Evolutionary conservation across 2,888 invertebrate species (phyloP).

Genomic region (Andrena trimmerana): DNA sequence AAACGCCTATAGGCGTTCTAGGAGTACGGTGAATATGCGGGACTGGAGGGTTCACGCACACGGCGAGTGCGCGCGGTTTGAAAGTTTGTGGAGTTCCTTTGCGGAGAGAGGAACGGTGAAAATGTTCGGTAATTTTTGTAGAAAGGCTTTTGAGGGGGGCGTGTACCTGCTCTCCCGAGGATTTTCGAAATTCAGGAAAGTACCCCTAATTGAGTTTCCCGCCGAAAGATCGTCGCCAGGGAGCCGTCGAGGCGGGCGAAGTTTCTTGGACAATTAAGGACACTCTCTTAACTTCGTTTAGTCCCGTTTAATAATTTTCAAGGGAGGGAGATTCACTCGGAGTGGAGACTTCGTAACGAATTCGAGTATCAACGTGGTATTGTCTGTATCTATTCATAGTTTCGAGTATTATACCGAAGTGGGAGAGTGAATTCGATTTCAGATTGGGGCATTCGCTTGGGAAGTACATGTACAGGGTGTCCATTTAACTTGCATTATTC

Average conservation of each 20-base stretch:
- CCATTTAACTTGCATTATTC: not conserved
- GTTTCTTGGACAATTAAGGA: conserved; percentile 21
- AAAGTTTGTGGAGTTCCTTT: not conserved
- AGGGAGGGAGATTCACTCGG: not conserved
- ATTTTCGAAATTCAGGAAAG: conserved; percentile 12
- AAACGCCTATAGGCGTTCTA: too few species aligned
- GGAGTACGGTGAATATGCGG: too few species aligned
- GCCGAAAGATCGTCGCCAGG: conserved; percentile 4
- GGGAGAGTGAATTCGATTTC: not conserved
- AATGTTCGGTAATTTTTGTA: not conserved
- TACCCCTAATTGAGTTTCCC: conserved; percentile 9
- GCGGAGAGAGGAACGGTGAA: not conserved
- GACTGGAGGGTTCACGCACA: too few species aligned
- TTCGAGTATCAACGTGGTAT: not conserved
- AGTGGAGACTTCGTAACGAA: not conserved
- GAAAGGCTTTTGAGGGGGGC: not conserved
- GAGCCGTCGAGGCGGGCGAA: conserved; percentile 2
- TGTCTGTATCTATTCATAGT: not conserved
- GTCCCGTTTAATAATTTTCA: conserved; percentile 24
- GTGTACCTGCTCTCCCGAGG: not conserved
- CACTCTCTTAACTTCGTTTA: conserved; percentile 22
- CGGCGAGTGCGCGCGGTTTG: not conserved
- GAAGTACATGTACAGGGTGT: not conserved
- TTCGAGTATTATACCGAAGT: not conserved
- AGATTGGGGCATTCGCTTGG: not conserved